Evolutionary conservation across 2,113 vertebrate genomes (phyloP), one percentile per base, ranked within the genome.

Genomic region (Euleptes europaea): DNA sequence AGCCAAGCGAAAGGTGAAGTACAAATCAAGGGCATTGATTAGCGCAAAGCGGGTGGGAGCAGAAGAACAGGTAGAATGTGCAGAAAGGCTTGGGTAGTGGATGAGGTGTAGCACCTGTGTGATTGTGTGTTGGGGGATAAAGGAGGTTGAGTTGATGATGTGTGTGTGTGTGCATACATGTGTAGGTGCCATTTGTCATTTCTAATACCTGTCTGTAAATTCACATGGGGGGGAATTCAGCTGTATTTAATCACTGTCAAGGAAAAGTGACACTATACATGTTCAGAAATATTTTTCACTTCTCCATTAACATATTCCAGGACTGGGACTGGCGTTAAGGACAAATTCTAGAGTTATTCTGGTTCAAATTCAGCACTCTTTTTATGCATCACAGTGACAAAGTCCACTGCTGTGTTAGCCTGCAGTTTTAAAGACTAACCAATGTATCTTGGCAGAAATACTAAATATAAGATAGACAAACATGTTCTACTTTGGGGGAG

Each of bases 1-100:
- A 80, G 80, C 84, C 82, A 6, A 84, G 74, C 42, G 78, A 91
- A 86, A 93, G 93, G 92, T 93, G 86, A 93, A 5, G n/a, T 67
- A 49, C 31, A 12, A 70, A 10, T 15, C 17, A 14, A 40, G 14
- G 35, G 15, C n/a, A 0, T 63, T 63, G 70, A 57, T 47, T 83
- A n/a, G 49, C 7, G n/a, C 31, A 69, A 40, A 8, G 19, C 28
- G 3, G 38, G 21, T 7, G 12, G 35, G 57, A 35, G 42, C 13
- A 21, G 5, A 21, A 47, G 71, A 15, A 28, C 31, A 17, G 33
- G 21, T 49, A n/a, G 10, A 9, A 40, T 21, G 19, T 47, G 23
- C 11, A 4, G 21, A 19, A 33, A 10, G 23, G 31, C 9, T 8
- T 72, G 15, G 40, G 1, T 7, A n/a, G 81, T 19, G 10, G 31